Conservation (phyloP, 2,113 vertebrate species). For the Strix aluco region DNA sequence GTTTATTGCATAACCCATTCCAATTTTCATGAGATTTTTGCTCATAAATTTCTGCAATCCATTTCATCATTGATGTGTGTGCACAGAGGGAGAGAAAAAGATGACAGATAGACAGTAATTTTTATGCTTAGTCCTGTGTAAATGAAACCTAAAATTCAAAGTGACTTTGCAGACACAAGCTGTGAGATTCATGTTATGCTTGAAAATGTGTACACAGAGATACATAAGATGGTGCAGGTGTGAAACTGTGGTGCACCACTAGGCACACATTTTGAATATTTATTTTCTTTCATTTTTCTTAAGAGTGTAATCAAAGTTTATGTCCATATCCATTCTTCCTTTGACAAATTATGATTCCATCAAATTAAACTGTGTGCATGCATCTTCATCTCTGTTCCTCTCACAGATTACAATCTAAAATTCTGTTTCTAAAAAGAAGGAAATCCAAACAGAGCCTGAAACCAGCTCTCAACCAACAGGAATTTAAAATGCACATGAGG, state of each 20-base stretch:
- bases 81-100: slow-evolving; percentile 7
- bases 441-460: background rate
- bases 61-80: slow-evolving; percentile 18
- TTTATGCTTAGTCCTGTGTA: background rate
- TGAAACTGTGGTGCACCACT: background rate
- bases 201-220: background rate
- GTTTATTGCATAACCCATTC: slow-evolving; percentile 37
- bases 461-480: background rate
- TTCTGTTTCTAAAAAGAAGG: background rate
- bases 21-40: slow-evolving; percentile 25
- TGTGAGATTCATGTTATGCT: background rate
- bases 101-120: slow-evolving; percentile 27
- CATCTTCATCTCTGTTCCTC: background rate
- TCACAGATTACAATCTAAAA: background rate
- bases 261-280: background rate
- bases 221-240: background rate
- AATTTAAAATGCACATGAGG: background rate
- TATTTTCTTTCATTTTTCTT: background rate
- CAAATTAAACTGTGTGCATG: background rate
- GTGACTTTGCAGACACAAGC: background rate
- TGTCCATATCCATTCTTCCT: background rate
- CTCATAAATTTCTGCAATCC: slow-evolving; percentile 41
- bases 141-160: slow-evolving; percentile 21
- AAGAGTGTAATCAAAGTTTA: background rate
- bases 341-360: background rate